Conservation (phyloP, 2,797 vertebrate genomes). For the Harpagifer antarcticus region DNA sequence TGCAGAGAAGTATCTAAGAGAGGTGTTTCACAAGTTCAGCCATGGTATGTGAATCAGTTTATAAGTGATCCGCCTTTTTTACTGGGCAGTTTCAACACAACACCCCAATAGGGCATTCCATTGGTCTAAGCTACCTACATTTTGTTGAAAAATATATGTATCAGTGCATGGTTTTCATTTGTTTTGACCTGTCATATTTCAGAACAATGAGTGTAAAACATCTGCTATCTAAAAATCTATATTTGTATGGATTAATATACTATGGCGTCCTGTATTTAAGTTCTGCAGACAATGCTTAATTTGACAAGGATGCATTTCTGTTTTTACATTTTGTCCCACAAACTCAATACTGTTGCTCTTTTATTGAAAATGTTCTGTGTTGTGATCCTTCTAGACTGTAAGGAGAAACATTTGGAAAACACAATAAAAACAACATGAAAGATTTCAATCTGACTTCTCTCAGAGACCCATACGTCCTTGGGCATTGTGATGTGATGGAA, state of each 20-base stretch:
- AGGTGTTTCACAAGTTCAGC: no score
- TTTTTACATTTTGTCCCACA: neutral
- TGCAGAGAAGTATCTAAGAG: no score
- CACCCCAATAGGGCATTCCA: no score
- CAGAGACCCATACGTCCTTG: conserved; percentile 10
- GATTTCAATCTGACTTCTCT: conserved; percentile 29
- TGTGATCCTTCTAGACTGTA: neutral
- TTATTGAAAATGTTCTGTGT: neutral
- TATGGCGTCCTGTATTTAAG: neutral
- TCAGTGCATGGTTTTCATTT: no score
- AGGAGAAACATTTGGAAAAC: neutral
- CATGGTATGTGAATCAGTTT: no score
- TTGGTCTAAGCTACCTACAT: no score
- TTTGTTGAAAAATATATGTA: no score
- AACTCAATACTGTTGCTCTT: neutral
- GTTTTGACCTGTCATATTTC: no score
- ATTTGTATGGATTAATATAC: neutral
- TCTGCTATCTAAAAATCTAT: neutral
- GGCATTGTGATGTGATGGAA: conserved; percentile 61
- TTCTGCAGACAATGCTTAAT: neutral
- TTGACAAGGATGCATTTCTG: neutral
- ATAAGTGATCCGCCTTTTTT: no score
- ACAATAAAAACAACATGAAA: conserved; percentile 49
- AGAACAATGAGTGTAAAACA: neutral
- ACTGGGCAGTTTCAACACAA: no score